Percentiles rank a stretch among this genome's conserved stretches.
phyloP scores from a whole-genome alignment of 2,113 vertebrate genomes.

The Myodes glareolus region DNA sequence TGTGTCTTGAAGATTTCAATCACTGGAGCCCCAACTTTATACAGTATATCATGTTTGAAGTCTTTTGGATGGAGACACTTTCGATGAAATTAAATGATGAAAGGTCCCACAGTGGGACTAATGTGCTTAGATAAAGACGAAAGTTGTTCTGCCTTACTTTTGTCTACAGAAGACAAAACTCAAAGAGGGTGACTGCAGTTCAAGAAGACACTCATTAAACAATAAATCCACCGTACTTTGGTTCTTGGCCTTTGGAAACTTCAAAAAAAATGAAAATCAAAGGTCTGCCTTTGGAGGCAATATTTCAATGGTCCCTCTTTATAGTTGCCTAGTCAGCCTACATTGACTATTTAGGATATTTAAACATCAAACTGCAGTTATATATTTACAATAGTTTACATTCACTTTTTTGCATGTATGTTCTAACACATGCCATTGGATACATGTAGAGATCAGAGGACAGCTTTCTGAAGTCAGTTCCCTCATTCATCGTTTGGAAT shows the following conservation, averaged over 20 bases:
- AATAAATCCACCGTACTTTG: background rate
- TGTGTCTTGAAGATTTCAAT: background rate
- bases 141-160: background rate
- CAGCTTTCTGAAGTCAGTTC: background rate
- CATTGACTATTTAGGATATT: background rate
- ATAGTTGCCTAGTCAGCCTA: too few species aligned
- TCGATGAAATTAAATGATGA: background rate
- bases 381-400: background rate
- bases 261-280: background rate
- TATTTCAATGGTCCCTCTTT: too few species aligned
- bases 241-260: background rate
- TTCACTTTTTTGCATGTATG: background rate
- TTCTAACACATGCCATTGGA: background rate
- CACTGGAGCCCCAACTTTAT: background rate
- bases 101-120: too few species aligned
- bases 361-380: background rate
- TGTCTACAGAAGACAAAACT: background rate
- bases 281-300: background rate
- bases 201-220: background rate
- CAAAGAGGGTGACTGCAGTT: background rate
- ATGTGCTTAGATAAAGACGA: background rate
- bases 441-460: background rate
- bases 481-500: background rate
- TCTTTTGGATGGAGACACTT: background rate
- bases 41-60: too few species aligned